These are phyloP conservation scores for Meganola albula DNA, from an alignment of 2,888 invertebrate genomes.

Conservation along the genomic window DNA sequence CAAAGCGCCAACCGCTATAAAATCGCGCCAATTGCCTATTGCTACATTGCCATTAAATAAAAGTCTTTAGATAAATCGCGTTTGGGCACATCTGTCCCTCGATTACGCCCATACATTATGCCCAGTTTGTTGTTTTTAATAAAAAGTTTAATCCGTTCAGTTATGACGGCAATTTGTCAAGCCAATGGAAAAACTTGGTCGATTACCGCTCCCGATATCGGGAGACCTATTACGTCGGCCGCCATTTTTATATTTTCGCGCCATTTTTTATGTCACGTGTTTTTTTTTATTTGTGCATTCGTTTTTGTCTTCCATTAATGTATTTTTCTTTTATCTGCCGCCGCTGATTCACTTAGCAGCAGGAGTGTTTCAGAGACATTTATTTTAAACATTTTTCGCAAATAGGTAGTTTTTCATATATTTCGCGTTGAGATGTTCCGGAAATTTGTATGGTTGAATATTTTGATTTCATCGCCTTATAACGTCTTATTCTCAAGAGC, in stretches of 20 bases:
- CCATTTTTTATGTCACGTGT: constrained; percentile 68
- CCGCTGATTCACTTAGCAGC: constrained; percentile 52
- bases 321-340: constrained; percentile 52
- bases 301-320: constrained; percentile 72
- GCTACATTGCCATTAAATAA: constrained; percentile 73
- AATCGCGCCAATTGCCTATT: too few species aligned
- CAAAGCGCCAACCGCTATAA: constrained; percentile 70
- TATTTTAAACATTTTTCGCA: too few species aligned
- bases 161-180: constrained; percentile 76
- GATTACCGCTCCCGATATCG: constrained; percentile 59
- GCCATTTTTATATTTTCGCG: constrained; percentile 54
- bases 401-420: constrained; percentile 34
- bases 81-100: constrained; percentile 75
- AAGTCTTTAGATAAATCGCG: constrained; percentile 76
- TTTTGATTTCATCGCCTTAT: constrained; percentile 65
- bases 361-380: constrained; percentile 47
- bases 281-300: constrained; percentile 71
- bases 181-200: constrained; percentile 73
- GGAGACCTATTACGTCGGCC: constrained; percentile 44
- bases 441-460: constrained; percentile 54
- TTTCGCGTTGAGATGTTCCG: constrained; percentile 44
- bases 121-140: constrained; percentile 77
- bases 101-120: constrained; percentile 75
- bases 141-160: constrained; percentile 77
- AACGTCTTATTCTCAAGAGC: constrained; percentile 54